phyloP scores from a whole-genome alignment of 2,888 invertebrate genomes.

The Entomobrya multifasciata region DNA sequence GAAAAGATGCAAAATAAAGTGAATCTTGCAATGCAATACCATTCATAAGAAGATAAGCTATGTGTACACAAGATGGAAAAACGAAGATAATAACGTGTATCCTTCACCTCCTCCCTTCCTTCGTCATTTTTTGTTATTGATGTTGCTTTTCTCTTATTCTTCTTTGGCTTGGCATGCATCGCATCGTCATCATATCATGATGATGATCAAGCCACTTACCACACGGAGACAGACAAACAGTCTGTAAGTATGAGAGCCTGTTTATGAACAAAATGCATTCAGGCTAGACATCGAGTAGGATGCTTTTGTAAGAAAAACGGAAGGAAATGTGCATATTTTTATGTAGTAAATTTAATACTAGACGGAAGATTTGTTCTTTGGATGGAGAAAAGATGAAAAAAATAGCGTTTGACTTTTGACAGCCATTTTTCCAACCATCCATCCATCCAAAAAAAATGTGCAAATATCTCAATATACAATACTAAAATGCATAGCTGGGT shows the following conservation, averaged over 20 bases:
- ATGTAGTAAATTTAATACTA: neutral
- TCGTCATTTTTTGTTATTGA: neutral
- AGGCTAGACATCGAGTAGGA: too few relatives aligned
- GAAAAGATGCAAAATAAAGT: slow-evolving; percentile 34
- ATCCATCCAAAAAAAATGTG: too few relatives aligned
- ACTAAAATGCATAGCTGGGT: neutral
- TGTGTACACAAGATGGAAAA: neutral
- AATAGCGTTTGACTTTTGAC: slow-evolving; percentile 30
- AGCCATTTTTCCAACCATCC: slow-evolving; percentile 4
- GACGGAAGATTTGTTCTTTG: neutral
- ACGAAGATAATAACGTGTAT: neutral
- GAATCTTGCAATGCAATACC: slow-evolving; percentile 15
- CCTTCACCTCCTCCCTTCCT: neutral
- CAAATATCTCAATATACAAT: too few relatives aligned
- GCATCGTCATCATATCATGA: too few relatives aligned
- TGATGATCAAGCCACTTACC: slow-evolving; percentile 27
- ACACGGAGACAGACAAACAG: neutral
- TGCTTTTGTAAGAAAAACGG: too few relatives aligned
- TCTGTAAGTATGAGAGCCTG: neutral
- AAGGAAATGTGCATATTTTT: neutral
- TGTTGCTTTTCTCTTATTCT: slow-evolving; percentile 12
- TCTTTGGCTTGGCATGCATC: too few relatives aligned
- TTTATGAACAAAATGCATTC: too few relatives aligned
- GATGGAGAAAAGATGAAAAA: too few relatives aligned
- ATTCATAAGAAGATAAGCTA: neutral